Percentiles rank a stretch among this genome's conserved stretches.
Evolutionary conservation across 2,797 vertebrate species (phyloP).

Genomic region (Chloroceryle amazona): DNA sequence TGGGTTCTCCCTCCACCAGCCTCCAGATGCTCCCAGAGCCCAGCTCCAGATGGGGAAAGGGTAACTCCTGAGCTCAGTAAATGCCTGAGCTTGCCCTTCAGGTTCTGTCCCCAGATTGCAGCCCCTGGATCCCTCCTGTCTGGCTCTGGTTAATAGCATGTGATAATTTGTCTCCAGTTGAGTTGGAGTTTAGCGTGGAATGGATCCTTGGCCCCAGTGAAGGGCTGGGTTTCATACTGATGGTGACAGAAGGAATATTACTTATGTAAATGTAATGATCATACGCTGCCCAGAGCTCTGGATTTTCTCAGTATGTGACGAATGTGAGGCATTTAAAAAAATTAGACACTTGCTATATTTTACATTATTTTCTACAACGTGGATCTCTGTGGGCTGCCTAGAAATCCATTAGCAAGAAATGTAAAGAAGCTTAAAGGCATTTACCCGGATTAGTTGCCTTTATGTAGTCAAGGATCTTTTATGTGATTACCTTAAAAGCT

Average conservation of each 20-base stretch:
- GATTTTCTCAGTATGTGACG: conserved; percentile 12
- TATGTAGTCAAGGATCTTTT: conserved; percentile 57
- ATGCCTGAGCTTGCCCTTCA: not conserved
- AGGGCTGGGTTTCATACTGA: not conserved
- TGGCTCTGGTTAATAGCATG: not conserved
- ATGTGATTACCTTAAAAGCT: conserved; percentile 70
- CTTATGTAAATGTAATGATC: not conserved
- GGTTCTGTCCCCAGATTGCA: not conserved
- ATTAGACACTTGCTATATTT: conserved; percentile 23
- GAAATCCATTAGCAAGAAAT: conserved; percentile 62
- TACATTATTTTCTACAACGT: conserved; percentile 3
- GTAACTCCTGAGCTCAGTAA: rapidly evolving
- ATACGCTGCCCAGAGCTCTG: not conserved
- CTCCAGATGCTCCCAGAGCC: rapidly evolving
- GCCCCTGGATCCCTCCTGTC: not conserved
- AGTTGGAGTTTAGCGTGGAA: not conserved
- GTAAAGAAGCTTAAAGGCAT: conserved; percentile 61
- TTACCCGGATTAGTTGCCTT: conserved; percentile 52
- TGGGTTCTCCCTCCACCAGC: rapidly evolving
- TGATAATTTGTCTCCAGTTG: not conserved
- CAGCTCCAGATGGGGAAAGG: rapidly evolving
- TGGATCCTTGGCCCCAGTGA: not conserved
- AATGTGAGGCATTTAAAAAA: conserved; percentile 39
- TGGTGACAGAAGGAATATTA: not conserved
- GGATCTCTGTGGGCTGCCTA: conserved; percentile 38